phyloP scores from a whole-genome alignment of 1,140 invertebrate genomes.

The Polyergus mexicanus region DNA sequence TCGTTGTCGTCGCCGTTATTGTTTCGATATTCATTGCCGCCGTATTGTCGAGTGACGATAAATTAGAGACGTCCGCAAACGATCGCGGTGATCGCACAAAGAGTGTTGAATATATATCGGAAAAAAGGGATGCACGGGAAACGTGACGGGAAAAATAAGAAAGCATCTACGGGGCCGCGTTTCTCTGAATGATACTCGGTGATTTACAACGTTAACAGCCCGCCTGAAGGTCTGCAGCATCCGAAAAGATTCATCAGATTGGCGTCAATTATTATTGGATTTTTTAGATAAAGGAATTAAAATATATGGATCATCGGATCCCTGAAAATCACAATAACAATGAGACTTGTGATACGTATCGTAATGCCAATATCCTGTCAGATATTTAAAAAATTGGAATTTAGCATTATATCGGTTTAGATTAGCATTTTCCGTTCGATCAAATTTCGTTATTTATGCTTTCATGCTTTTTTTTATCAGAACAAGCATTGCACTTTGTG shows the following conservation, averaged over 20 bases:
- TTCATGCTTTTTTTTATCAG: neutral
- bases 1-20: constrained; percentile 29
- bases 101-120: constrained; percentile 42
- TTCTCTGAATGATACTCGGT: constrained; percentile 15
- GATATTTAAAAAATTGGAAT: neutral
- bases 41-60: constrained; percentile 58
- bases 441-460: neutral
- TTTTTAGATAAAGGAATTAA: constrained; percentile 1
- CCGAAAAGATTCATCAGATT: constrained; percentile 40
- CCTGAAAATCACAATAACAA: neutral
- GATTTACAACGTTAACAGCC: constrained; percentile 48
- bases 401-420: neutral
- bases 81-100: constrained; percentile 57
- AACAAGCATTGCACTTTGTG: neutral
- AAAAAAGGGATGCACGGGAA: neutral
- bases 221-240: constrained; percentile 31
- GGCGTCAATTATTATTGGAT: constrained; percentile 27
- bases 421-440: neutral
- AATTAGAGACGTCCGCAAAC: constrained; percentile 55
- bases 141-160: constrained; percentile 55
- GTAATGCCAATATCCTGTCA: neutral
- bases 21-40: constrained; percentile 55
- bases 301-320: neutral
- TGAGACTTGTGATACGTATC: neutral
- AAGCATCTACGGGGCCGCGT: constrained; percentile 34